A percentile compares a stretch with the other conserved stretches of the same genome.
Conservation (phyloP, 2,113 vertebrate species). For the Periophthalmodon schlosseri region DNA sequence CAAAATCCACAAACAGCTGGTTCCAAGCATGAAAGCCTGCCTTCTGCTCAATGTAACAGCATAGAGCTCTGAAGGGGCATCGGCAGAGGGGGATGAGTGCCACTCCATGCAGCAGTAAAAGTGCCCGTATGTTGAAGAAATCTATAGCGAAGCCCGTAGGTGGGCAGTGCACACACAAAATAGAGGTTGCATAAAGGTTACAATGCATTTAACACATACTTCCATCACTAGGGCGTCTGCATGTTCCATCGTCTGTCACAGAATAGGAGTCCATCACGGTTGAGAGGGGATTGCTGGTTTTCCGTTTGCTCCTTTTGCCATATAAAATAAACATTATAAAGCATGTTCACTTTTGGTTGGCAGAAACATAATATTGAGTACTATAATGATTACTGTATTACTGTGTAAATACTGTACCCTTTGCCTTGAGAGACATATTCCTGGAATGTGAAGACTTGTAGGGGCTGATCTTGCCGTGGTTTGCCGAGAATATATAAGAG, state of each 20-base stretch:
- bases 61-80: too few relatives aligned
- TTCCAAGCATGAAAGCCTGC: too few relatives aligned
- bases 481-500: slow-evolving; percentile 79
- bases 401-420: slow-evolving; percentile 68
- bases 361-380: not conserved
- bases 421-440: slow-evolving; percentile 71
- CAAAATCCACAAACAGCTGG: too few relatives aligned
- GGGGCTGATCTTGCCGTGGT: slow-evolving; percentile 54
- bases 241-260: slow-evolving; percentile 57
- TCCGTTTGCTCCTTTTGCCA: slow-evolving; percentile 60
- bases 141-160: too few relatives aligned
- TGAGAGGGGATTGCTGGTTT: slow-evolving; percentile 62
- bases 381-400: not conserved
- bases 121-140: too few relatives aligned
- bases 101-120: too few relatives aligned
- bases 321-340: slow-evolving; percentile 4
- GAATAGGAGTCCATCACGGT: slow-evolving; percentile 44
- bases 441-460: slow-evolving; percentile 79
- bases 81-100: too few relatives aligned
- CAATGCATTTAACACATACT: slow-evolving; percentile 37
- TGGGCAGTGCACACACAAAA: too few relatives aligned
- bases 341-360: too few relatives aligned
- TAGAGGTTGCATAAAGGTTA: not conserved
- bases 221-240: slow-evolving; percentile 45
- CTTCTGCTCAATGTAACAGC: too few relatives aligned